Conservation (phyloP, 2,888 invertebrate species). For the Megamerina dolium region DNA sequence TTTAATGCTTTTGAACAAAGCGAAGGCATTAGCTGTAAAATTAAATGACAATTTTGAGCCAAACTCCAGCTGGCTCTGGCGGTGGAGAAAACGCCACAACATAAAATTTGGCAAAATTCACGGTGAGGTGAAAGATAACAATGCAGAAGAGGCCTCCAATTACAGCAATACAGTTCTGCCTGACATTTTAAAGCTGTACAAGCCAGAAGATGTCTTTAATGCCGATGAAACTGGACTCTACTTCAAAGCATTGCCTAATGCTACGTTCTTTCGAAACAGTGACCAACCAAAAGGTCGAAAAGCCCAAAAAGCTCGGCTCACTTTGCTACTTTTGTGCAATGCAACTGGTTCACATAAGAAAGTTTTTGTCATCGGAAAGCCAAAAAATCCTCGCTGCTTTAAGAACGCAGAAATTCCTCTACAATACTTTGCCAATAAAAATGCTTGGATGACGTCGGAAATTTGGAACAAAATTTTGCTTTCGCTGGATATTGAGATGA, state of each 20-base stretch:
- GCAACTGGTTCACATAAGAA: slow-evolving; percentile 17
- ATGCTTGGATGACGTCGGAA: slow-evolving; percentile 17
- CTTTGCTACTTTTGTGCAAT: slow-evolving; percentile 19
- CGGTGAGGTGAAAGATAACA: slow-evolving; percentile 5
- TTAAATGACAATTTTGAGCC: too few species aligned
- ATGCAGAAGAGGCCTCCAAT: neutral
- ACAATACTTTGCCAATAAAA: slow-evolving; percentile 17
- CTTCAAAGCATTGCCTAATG: slow-evolving; percentile 20
- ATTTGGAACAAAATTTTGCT: slow-evolving; percentile 17
- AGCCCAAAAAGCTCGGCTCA: slow-evolving; percentile 13
- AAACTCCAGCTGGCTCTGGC: slow-evolving; percentile 14
- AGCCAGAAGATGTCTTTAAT: slow-evolving; percentile 16
- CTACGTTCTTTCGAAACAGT: slow-evolving; percentile 11
- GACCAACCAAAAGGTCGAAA: slow-evolving; percentile 9
- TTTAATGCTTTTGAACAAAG: too few species aligned
- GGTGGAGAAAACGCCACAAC: slow-evolving; percentile 15
- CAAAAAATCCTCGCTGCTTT: slow-evolving; percentile 15
- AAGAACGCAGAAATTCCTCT: slow-evolving; percentile 13
- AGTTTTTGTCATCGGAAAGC: slow-evolving; percentile 18
- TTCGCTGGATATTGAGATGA: slow-evolving; percentile 16
- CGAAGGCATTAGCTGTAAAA: too few species aligned
- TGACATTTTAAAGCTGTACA: neutral
- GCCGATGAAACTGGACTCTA: slow-evolving; percentile 17
- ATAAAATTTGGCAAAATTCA: slow-evolving; percentile 9
- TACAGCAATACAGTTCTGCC: slow-evolving; percentile 3